A percentile compares a stretch with the other conserved stretches of the same genome.
phyloP scores from a whole-genome alignment of 2,113 vertebrate genomes.

The Hippotragus niger region DNA sequence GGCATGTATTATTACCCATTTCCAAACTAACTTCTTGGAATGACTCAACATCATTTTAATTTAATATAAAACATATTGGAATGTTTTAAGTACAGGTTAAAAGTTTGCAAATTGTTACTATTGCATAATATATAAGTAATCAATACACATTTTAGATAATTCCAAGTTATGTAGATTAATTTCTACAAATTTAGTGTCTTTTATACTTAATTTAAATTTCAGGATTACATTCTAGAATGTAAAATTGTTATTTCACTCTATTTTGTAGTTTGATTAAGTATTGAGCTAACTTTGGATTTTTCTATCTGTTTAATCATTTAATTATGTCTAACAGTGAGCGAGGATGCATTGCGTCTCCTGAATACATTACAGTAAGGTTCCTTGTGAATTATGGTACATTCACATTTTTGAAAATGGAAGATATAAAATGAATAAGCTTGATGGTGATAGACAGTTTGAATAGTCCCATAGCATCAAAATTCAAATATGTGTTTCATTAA shows the following conservation, averaged over 20 bases:
- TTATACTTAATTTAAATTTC: not conserved
- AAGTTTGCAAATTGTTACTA: not conserved
- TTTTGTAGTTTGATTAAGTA: conserved; percentile 4
- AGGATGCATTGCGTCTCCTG: not conserved
- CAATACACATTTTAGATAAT: not conserved
- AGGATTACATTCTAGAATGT: not conserved
- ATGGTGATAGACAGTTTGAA: not conserved
- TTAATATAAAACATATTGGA: not conserved
- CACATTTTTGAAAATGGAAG: conserved; percentile 1
- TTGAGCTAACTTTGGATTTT: not conserved
- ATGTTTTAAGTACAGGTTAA: not conserved
- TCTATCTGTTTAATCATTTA: not conserved
- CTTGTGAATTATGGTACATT: not conserved
- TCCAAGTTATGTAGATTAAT: not conserved
- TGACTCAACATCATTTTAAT: not conserved
- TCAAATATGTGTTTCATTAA: not conserved
- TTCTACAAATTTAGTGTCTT: not conserved
- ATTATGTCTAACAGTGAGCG: not conserved
- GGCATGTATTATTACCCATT: not conserved
- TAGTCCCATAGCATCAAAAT: not conserved
- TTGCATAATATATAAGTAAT: not conserved
- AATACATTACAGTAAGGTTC: not conserved
- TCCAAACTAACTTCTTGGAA: not conserved
- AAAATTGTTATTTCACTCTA: not conserved
- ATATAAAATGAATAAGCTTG: conserved; percentile 1